A percentile compares a stretch with the other conserved stretches of the same genome.
Conservation (phyloP, 2,888 invertebrate species). For the Gymnocheta viridis region DNA sequence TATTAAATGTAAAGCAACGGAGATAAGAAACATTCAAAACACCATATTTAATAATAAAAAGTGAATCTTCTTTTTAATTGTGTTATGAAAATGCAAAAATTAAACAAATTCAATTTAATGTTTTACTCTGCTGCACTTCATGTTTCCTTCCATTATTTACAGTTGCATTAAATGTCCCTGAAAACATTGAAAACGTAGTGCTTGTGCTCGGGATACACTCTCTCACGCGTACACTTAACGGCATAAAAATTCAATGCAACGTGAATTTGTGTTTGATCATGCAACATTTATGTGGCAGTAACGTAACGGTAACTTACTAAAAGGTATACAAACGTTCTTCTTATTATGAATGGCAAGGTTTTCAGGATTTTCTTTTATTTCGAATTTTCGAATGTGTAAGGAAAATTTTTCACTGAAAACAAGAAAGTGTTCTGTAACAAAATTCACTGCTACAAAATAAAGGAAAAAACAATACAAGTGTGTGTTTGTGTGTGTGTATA, state of each 20-base stretch:
- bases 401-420: neutral
- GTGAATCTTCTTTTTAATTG: constrained; percentile 54
- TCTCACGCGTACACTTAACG: neutral
- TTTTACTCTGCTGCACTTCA: neutral
- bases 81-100: constrained; percentile 48
- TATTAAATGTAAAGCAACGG: neutral
- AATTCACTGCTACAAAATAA: neutral
- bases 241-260: constrained; percentile 27
- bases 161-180: constrained; percentile 51
- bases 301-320: constrained; percentile 19
- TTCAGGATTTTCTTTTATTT: constrained; percentile 22
- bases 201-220: neutral
- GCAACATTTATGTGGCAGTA: constrained; percentile 41
- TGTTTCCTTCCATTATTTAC: constrained; percentile 37
- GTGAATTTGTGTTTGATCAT: constrained; percentile 32
- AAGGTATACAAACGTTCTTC: neutral
- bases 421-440: neutral
- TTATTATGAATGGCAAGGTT: constrained; percentile 34
- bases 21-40: neutral
- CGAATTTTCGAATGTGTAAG: neutral
- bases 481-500: neutral
- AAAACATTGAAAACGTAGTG: neutral
- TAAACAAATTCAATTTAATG: constrained; percentile 62
- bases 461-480: neutral
- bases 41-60: constrained; percentile 20